Evolutionary conservation across 1,140 invertebrate species (phyloP).

Genomic region (Spodoptera litura): DNA sequence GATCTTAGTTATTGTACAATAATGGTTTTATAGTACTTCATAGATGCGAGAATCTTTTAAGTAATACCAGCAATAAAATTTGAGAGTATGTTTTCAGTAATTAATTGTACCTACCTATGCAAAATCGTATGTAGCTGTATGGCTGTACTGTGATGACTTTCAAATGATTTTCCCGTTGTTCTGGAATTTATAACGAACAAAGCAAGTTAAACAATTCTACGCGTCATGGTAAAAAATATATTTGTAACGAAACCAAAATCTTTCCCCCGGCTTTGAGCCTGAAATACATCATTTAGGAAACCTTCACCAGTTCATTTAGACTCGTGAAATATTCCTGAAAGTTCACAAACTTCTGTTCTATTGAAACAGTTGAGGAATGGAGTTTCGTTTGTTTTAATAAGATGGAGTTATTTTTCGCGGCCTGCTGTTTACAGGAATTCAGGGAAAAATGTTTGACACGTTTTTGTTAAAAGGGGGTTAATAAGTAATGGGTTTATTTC

Average conservation of each 20-base stretch:
- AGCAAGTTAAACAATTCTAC: background rate
- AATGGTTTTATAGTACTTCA: no score
- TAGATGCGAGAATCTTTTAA: no score
- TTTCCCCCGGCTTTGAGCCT: background rate
- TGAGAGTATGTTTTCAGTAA: no score
- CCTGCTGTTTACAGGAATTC: background rate
- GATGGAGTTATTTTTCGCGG: constrained; percentile 23
- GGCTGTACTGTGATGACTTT: no score
- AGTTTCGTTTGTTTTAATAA: constrained; percentile 35
- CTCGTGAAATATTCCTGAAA: constrained; percentile 27
- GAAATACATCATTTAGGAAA: constrained; percentile 18
- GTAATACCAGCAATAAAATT: no score
- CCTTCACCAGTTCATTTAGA: constrained; percentile 29
- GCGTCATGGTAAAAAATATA: background rate
- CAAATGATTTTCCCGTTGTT: no score
- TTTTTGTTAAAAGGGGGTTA: background rate
- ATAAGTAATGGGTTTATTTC: no score
- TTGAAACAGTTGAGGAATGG: constrained; percentile 3
- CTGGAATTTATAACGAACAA: no score
- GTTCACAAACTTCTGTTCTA: constrained; percentile 25
- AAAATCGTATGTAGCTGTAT: no score
- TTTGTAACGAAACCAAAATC: background rate
- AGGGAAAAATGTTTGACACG: background rate
- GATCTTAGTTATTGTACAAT: no score
- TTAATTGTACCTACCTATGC: no score